These are phyloP conservation scores for Nannospalax galili DNA, from an alignment of 2,113 vertebrate genomes.

Conservation along the genomic window DNA sequence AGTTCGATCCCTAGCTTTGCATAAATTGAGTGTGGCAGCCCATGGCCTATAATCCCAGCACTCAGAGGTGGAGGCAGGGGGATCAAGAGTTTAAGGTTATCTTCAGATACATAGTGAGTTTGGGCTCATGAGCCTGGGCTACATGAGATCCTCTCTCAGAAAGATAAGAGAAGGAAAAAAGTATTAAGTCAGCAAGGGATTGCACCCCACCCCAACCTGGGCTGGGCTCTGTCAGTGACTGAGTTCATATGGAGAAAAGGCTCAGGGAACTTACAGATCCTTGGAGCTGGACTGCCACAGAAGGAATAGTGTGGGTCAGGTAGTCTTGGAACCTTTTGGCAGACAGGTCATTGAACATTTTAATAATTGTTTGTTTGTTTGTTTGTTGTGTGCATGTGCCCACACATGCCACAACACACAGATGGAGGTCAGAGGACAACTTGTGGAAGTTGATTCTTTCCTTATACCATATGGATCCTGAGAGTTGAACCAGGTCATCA, in stretches of 20 bases:
- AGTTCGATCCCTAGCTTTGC: background rate
- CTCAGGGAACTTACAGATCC: background rate
- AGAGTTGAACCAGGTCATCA: too few species aligned
- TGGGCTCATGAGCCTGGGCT: too few species aligned
- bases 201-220: background rate
- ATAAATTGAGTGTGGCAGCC: too few species aligned
- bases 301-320: background rate
- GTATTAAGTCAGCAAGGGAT: background rate
- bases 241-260: background rate
- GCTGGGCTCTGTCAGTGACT: background rate
- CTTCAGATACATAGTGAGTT: background rate
- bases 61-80: background rate
- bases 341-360: background rate
- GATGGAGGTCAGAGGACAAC: background rate
- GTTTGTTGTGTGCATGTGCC: background rate
- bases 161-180: background rate
- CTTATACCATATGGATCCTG: background rate
- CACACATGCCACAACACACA: background rate
- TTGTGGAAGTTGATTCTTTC: background rate
- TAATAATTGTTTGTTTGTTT: background rate
- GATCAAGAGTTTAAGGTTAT: background rate
- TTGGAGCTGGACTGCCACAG: background rate
- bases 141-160: background rate
- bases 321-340: background rate
- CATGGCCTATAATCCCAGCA: background rate